Conservation (phyloP, 2,888 invertebrate species). For the Chrysopilus asiliformis region DNA sequence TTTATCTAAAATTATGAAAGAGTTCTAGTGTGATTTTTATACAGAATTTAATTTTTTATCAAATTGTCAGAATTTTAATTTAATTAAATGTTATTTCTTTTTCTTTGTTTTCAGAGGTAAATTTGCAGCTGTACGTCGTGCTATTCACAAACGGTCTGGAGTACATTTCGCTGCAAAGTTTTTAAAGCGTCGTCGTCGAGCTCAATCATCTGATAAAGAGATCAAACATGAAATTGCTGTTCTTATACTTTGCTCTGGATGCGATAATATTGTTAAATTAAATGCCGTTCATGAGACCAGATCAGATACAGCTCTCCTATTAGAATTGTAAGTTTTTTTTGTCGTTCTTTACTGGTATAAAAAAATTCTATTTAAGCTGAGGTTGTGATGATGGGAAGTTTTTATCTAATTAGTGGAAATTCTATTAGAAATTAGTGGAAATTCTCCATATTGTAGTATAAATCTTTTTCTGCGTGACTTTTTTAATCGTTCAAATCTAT, state of each 20-base stretch:
- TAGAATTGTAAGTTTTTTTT: conserved; percentile 73
- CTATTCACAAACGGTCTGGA: conserved; percentile 73
- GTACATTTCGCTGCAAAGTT: conserved; percentile 94
- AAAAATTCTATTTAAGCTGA: too few relatives aligned
- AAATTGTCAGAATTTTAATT: too few relatives aligned
- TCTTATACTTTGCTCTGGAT: conserved; percentile 69
- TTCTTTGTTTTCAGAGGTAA: conserved; percentile 69
- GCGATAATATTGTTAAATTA: conserved; percentile 74
- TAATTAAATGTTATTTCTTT: conserved; percentile 1
- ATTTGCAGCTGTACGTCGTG: conserved; percentile 88
- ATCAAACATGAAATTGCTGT: conserved; percentile 91
- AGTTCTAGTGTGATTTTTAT: too few relatives aligned
- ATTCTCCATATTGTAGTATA: too few relatives aligned
- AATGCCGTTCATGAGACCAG: conserved; percentile 76
- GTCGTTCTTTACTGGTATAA: too few relatives aligned
- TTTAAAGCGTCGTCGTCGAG: conserved; percentile 78
- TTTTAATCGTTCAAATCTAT: too few relatives aligned
- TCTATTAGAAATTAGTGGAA: too few relatives aligned
- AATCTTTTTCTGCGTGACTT: too few relatives aligned
- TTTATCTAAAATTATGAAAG: too few relatives aligned
- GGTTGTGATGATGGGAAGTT: too few relatives aligned
- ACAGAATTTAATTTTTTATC: too few relatives aligned
- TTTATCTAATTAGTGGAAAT: too few relatives aligned
- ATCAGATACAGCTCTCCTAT: conserved; percentile 68
- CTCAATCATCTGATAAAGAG: conserved; percentile 72